A percentile compares a stretch with the other conserved stretches of the same genome.
Conservation (phyloP, 2,797 vertebrate genomes). For the Chrysolophus pictus region DNA sequence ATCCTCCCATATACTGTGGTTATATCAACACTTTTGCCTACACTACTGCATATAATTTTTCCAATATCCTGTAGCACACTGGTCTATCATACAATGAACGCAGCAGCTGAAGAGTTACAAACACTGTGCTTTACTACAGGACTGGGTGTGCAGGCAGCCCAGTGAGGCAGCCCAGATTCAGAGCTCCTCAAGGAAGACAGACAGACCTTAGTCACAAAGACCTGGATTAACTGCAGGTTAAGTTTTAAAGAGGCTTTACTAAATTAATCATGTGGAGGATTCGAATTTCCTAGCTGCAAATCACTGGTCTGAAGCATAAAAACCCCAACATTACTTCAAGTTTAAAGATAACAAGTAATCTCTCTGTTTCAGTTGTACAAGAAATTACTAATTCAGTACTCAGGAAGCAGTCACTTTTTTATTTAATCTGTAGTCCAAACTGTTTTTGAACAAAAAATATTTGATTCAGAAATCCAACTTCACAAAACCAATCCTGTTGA, state of each 20-base stretch:
- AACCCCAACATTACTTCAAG: neutral
- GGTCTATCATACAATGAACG: neutral
- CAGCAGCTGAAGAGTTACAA: neutral
- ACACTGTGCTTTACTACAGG: neutral
- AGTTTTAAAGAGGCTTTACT: conserved; percentile 60
- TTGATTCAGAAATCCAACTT: neutral
- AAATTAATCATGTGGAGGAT: conserved; percentile 28
- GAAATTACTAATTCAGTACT: neutral
- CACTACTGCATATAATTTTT: neutral
- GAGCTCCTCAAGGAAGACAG: conserved; percentile 4
- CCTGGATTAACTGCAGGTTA: conserved; percentile 56
- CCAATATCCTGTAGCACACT: conserved; percentile 44
- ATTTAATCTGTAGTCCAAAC: neutral
- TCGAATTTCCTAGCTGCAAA: conserved; percentile 38
- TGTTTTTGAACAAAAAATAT: neutral
- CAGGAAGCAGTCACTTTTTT: neutral
- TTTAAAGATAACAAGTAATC: neutral
- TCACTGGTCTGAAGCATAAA: neutral
- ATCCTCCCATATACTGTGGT: conserved; percentile 9
- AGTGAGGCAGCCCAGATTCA: neutral
- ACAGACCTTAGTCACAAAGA: conserved; percentile 34
- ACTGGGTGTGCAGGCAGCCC: conserved; percentile 19
- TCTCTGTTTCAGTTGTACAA: neutral
- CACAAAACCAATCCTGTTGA: neutral
- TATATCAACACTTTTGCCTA: conserved; percentile 34